Base-by-base conservation (phyloP, 2,888 invertebrate genomes). In the Carcina quercana region DNA sequence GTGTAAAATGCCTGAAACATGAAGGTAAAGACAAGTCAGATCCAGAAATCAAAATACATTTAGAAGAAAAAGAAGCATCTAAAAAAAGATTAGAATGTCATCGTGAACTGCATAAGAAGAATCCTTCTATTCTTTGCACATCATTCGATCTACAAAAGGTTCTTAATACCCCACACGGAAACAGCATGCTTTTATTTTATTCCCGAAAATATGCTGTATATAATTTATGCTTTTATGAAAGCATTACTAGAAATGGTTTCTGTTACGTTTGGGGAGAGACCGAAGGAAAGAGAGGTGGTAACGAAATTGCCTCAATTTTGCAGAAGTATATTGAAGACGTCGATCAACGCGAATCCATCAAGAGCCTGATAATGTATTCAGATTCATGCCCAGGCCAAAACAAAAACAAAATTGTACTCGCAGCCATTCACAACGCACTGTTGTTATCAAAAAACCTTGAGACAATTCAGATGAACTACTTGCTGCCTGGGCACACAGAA, bases 91-190 rank as follows among this genome's bases (percentile, higher is more conserved):
- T 22, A 5, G 10, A 22, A 22, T 10, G 8, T 10, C 22, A 22
- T 10, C 22, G 10, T 10, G n/a, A 22, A 22, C n/a, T 10, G 5
- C 5, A 10, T 22, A 10, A 22, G 11, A 6, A 22, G 11, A 10
- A 22, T 22, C 22, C 22, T 5, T 22, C 22, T n/a, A 22, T 22
- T n/a, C 22, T 22, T 5, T 22, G 22, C 22, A 10, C 10, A 5
- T n/a, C 5, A 1, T 34, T 34, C 13, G 34, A 34, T 7, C 17
- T 28, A n/a, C 38, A 38, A 29, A 40, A 37, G 20, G 34, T 40
- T 14, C 25, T 36, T 14, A 25, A 13, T 8, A 36, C 36, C 11
- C 34, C 40, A 2, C 12, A 40, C 25, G 40, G 37, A 13, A 22
- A 34, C 15, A 34, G 30, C 10, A 40, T 40, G 36, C 15, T 28